A percentile compares a stretch with the other conserved stretches of the same genome.
Evolutionary conservation across 2,888 invertebrate genomes (phyloP).

Genomic region (Phorcus lineatus): DNA sequence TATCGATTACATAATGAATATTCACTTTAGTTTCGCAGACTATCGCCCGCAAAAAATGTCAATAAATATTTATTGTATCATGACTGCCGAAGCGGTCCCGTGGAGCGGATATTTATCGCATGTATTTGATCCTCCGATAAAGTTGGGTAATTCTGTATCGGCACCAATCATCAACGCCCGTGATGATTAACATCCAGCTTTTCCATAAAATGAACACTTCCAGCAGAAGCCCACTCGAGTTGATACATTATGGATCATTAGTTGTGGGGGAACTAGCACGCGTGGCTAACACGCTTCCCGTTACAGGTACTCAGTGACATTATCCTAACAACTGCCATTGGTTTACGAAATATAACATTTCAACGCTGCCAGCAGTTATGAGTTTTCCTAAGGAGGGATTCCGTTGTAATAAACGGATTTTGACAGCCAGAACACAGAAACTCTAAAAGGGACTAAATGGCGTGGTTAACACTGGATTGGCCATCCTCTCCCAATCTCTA

Average conservation of each 20-base stretch:
- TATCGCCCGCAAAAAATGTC: neutral
- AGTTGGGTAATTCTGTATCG: neutral
- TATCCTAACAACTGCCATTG: neutral
- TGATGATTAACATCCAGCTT: neutral
- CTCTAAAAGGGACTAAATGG: too few species aligned
- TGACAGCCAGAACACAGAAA: neutral
- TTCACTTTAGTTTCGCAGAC: neutral
- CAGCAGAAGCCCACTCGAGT: neutral
- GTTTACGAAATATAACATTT: neutral
- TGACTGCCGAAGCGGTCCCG: neutral
- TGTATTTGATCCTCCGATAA: neutral
- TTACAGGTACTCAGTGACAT: neutral
- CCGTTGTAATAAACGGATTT: neutral
- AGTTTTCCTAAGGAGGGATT: neutral
- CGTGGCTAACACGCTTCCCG: neutral
- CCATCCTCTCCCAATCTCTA: too few species aligned
- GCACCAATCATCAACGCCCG: neutral
- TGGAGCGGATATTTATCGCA: neutral
- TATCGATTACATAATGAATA: slow-evolving; percentile 3
- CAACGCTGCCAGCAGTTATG: too few species aligned
- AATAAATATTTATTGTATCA: slow-evolving; percentile 1
- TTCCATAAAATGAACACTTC: neutral
- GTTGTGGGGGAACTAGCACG: neutral
- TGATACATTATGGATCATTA: neutral
- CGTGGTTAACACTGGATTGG: too few species aligned